These are phyloP conservation scores for Eciton burchellii DNA, from an alignment of 1,140 invertebrate species.

Conservation along the genomic window DNA sequence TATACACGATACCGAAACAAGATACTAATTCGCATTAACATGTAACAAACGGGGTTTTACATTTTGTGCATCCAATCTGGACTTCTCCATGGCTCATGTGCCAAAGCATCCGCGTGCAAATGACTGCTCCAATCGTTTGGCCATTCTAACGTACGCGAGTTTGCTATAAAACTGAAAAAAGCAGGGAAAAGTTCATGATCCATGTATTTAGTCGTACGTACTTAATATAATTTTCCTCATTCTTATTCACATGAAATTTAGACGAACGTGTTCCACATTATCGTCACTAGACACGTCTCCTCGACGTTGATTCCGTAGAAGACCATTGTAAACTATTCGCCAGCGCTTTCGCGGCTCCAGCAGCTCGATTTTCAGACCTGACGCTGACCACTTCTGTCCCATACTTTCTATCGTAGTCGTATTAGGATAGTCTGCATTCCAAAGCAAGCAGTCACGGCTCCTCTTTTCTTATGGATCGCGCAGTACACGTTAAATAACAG, in stretches of 20 bases:
- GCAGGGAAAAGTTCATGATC: slow-evolving; percentile 9
- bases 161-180: slow-evolving; percentile 87
- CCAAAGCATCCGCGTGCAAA: slow-evolving; percentile 86
- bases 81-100: slow-evolving; percentile 86
- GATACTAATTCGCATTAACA: not conserved
- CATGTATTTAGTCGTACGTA: not conserved
- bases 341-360: slow-evolving; percentile 85
- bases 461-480: not conserved
- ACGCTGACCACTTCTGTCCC: slow-evolving; percentile 84
- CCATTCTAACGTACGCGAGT: slow-evolving; percentile 83
- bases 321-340: slow-evolving; percentile 88
- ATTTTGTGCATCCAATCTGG: slow-evolving; percentile 80
- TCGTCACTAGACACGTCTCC: slow-evolving; percentile 73
- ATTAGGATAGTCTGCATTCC: slow-evolving; percentile 82
- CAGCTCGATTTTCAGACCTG: slow-evolving; percentile 87
- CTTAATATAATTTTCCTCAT: not conserved
- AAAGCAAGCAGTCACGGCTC: slow-evolving; percentile 8
- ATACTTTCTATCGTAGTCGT: slow-evolving; percentile 77
- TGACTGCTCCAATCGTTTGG: slow-evolving; percentile 84
- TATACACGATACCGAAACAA: not conserved
- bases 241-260: slow-evolving; percentile 84
- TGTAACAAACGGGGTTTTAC: slow-evolving; percentile 67
- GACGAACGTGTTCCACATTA: slow-evolving; percentile 82
- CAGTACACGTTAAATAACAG: not conserved
- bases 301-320: slow-evolving; percentile 82